Evolutionary conservation across 2,888 invertebrate genomes (phyloP), one percentile per base, ranked within the genome.

Genomic region (Anagyrus pseudococci): DNA sequence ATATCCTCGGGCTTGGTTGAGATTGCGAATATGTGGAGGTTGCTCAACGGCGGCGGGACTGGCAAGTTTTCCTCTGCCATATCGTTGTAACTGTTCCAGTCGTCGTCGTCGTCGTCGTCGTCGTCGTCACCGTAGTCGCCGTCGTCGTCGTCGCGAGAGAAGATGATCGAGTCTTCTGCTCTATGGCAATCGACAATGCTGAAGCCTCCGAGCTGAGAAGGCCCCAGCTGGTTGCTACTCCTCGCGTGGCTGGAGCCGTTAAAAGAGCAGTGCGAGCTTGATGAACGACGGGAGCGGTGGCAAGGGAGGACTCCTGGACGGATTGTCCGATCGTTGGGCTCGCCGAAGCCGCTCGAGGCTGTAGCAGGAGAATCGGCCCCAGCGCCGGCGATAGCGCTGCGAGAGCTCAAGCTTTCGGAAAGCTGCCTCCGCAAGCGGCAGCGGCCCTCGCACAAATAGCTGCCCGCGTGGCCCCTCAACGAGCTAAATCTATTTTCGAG

Each of bases 21-120:
- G 33, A 80, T 77, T 0, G 79, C 78, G 47, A 80, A 80, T 58
- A 80, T 77, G 33, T 80, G 78, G 19, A 78, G 69, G 48, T 72
- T 77, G 43, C 77, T 79, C 13, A 79, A 57, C 2, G 76, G 77
- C 6, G 77, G 78, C 0, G 78, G 76, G n/a, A 72, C 71, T 0
- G 69, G 25, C 33, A 15, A 8, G n/a, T n/a, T n/a, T n/a, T n/a
- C n/a, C n/a, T n/a, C n/a, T n/a, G n/a, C n/a, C n/a, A n/a, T n/a
- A n/a, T n/a, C n/a, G n/a, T n/a, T n/a, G n/a, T n/a, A n/a, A n/a
- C n/a, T n/a, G n/a, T n/a, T n/a, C n/a, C n/a, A n/a, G n/a, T n/a
- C n/a, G n/a, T n/a, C n/a, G n/a, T n/a, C n/a, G n/a, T n/a, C n/a
- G n/a, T n/a, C n/a, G n/a, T n/a, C n/a, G n/a, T n/a, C n/a, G n/a